Evolutionary conservation across 2,888 invertebrate genomes (phyloP), one percentile per base, ranked within the genome.

Genomic region (Calameuta filiformis): DNA sequence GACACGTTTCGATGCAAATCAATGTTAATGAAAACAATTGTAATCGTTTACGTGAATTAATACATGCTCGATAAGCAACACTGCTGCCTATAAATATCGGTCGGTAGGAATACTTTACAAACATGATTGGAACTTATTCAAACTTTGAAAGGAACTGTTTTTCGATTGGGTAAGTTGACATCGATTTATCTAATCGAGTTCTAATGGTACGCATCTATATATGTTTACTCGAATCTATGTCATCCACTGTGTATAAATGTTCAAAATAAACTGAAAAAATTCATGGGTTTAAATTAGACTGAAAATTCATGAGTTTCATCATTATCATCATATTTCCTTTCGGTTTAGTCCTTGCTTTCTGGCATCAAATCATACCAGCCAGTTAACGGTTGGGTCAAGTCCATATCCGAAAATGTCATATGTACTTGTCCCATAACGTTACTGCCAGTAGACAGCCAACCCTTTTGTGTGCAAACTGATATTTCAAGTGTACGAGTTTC

Each of bases 381-480:
- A 4, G 96, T 96, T 83, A 93, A 92, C 1, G 95, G 94, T 89
- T 95, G 95, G 15, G 94, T 93, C 82, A 95, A 92, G 87, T 96
- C 95, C 78, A 95, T 92, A 82, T 95, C 94, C 79, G 94, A 93
- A 77, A 97, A 92, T 87, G 94, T 92, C 3, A 95, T 93, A 93
- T 95, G 92, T 76, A 96, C 95, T 94, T 96, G 96, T 85, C 97
- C 97, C 91, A 97, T 95, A 74, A 96, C 93, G 40, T 97, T 97
- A 90, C 96, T 96, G 83, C 96, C 95, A n/a, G 95, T 94, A 75
- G 94, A 94, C 73, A 97, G 93, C 92, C 96, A 95, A 79, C 96
- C 96, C 89, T 97, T 97, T 90, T 97, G 97, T 30, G 98, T 97
- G 86, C 97, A 96, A 35, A 98, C 97, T 0, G 97, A 96, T 40